Conservation (phyloP, 2,888 invertebrate species). For the Dynastes hyllus region DNA sequence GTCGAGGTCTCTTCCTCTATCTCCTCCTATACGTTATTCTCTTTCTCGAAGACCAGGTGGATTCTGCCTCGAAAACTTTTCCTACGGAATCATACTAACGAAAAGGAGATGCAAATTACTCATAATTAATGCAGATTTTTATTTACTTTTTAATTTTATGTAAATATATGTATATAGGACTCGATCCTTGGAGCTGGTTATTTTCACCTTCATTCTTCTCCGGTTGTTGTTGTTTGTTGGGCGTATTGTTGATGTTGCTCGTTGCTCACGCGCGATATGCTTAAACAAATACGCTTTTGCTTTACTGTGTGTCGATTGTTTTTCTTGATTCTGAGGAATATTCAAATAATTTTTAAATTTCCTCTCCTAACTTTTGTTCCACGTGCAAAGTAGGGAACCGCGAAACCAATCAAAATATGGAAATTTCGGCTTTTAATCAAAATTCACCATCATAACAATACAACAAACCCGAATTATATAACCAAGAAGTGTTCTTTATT, state of each 20-base stretch:
- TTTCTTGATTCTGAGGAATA: conserved; percentile 14
- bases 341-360: conserved; percentile 18
- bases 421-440: conserved; percentile 31
- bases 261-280: not conserved
- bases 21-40: conserved; percentile 11
- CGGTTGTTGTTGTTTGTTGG: not conserved
- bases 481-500: not conserved
- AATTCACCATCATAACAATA: not conserved
- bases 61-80: conserved; percentile 39
- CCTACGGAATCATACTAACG: conserved; percentile 31
- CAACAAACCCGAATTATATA: not conserved
- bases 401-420: conserved; percentile 44
- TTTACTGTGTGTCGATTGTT: conserved; percentile 18
- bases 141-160: conserved; percentile 47
- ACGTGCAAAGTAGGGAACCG: not conserved
- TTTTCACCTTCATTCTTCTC: conserved; percentile 39
- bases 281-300: conserved; percentile 11
- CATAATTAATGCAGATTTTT: conserved; percentile 49
- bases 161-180: conserved; percentile 43
- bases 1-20: not conserved
- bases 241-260: conserved; percentile 3
- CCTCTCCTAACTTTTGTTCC: not conserved
- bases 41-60: conserved; percentile 26
- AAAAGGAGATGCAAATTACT: conserved; percentile 44
- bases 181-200: not conserved